Evolutionary conservation across 1,140 invertebrate species (phyloP), one percentile per base, ranked within the genome.

Genomic region (Copidosoma floridanum): DNA sequence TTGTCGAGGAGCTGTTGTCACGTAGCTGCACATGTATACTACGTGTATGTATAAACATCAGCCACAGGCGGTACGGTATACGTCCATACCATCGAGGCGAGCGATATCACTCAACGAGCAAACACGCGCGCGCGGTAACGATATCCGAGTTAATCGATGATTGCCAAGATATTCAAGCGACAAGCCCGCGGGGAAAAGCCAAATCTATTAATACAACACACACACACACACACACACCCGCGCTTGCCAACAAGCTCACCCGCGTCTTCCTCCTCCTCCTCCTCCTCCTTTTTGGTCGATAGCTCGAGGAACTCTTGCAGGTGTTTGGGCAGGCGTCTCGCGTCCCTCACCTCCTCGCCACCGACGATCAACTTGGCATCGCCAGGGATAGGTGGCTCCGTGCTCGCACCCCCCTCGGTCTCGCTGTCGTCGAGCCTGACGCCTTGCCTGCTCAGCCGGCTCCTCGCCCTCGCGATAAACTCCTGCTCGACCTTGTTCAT

Each of bases 391-490:
- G 68, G 65, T 26, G 5, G 16, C 2, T 55, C 55, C 23, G 56
- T 73, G 37, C 74, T 75, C 0, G 65, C 41, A 10, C 61, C 61
- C 26, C 80, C 77, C 32, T 84, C 81, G 11, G 82, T 72, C 1
- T 76, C 75, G 38, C 67, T 68, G 57, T 85, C 82, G 48, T 86
- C 84, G 54, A 85, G 77, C 53, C 77, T 75, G 57, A 85, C 84
- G 23, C 84, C 85, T 63, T 83, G 81, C 69, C 84, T 88, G 64
- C 74, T 73, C 78, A 85, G 82, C 47, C 82, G 79, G 57, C 80
- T 81, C 64, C 83, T 85, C 7, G 89, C 88, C 65, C 83, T 86
- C 27, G 83, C 83, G 68, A 91, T 86, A 66, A 91, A 91, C 67
- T 91, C 89, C 54, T 83, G 82, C 71, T 89, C 86, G 3, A 91